A percentile compares a stretch with the other conserved stretches of the same genome.
These are phyloP conservation scores for Platichthys stellatus DNA, from an alignment of 2,113 vertebrate genomes.

Conservation along the genomic window DNA sequence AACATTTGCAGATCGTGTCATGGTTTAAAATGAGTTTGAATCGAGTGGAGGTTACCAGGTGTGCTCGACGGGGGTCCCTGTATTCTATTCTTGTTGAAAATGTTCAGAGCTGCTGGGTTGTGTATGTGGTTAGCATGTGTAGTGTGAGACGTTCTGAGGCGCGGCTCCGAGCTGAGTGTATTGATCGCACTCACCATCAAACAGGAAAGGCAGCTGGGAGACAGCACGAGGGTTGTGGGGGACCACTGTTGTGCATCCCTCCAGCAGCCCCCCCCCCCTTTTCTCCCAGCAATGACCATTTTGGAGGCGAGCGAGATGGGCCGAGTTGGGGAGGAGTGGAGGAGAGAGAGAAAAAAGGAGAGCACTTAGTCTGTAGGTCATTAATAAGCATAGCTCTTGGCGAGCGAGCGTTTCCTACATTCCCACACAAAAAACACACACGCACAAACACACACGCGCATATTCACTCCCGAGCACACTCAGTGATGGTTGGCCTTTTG, in stretches of 20 bases:
- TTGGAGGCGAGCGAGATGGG: slow-evolving; percentile 45
- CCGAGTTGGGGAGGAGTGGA: slow-evolving; percentile 35
- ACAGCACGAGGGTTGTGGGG: slow-evolving; percentile 42
- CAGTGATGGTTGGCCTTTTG: slow-evolving; percentile 68
- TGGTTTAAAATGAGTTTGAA: neutral
- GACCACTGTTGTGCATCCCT: slow-evolving; percentile 49
- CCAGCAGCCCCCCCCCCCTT: slow-evolving; percentile 30
- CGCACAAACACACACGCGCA: slow-evolving; percentile 47
- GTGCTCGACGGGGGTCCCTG: slow-evolving; percentile 6
- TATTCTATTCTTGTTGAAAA: slow-evolving; percentile 21
- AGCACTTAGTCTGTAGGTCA: slow-evolving; percentile 74
- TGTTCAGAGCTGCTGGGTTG: slow-evolving; percentile 28
- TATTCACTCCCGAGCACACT: slow-evolving; percentile 48
- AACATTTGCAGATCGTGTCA: slow-evolving; percentile 1
- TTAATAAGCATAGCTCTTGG: slow-evolving; percentile 81
- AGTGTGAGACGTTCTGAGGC: slow-evolving; percentile 34
- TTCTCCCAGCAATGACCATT: slow-evolving; percentile 61
- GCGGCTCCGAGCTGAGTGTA: slow-evolving; percentile 53
- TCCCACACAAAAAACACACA: slow-evolving; percentile 53
- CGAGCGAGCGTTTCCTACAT: slow-evolving; percentile 70
- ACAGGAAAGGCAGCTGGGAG: slow-evolving; percentile 63
- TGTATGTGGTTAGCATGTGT: slow-evolving; percentile 30
- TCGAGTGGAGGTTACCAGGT: slow-evolving; percentile 27
- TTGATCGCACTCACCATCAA: slow-evolving; percentile 66
- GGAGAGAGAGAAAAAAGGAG: slow-evolving; percentile 42